Percentiles rank a stretch among this genome's conserved stretches.
Conservation (phyloP, 2,113 vertebrate species). For the Microtus oregoni region DNA sequence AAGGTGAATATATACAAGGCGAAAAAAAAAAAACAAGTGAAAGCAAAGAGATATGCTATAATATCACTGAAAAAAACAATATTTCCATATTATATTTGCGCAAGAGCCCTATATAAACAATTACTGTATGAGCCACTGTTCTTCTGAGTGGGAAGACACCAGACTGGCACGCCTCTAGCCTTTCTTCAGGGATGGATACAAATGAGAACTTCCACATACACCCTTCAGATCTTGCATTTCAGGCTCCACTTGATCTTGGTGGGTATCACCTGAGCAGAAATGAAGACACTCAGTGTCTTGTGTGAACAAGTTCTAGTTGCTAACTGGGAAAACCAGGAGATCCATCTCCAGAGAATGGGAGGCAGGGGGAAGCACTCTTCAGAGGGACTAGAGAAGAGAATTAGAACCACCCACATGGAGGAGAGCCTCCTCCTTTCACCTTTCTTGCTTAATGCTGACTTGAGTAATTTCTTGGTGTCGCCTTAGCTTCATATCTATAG, state of each 20-base stretch:
- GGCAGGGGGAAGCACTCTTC: neutral
- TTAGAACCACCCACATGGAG: neutral
- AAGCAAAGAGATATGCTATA: neutral
- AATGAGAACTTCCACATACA: neutral
- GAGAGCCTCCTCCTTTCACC: neutral
- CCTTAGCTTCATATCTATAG: neutral
- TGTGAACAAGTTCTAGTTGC: neutral
- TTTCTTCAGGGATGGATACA: neutral
- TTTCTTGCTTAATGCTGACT: neutral
- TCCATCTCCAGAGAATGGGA: accelerated
- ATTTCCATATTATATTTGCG: neutral
- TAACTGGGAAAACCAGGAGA: neutral
- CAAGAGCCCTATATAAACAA: neutral
- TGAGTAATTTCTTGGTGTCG: neutral
- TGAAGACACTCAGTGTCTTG: neutral
- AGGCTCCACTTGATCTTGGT: neutral
- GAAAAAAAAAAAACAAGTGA: neutral
- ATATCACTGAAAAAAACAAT: neutral
- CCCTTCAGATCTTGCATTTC: neutral
- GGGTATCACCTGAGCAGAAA: neutral
- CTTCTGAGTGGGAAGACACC: neutral
- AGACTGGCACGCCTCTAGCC: neutral
- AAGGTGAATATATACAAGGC: neutral
- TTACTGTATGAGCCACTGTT: neutral
- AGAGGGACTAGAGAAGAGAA: neutral